Evolutionary conservation across 2,113 vertebrate species (phyloP).

Genomic region (Ictalurus punctatus): DNA sequence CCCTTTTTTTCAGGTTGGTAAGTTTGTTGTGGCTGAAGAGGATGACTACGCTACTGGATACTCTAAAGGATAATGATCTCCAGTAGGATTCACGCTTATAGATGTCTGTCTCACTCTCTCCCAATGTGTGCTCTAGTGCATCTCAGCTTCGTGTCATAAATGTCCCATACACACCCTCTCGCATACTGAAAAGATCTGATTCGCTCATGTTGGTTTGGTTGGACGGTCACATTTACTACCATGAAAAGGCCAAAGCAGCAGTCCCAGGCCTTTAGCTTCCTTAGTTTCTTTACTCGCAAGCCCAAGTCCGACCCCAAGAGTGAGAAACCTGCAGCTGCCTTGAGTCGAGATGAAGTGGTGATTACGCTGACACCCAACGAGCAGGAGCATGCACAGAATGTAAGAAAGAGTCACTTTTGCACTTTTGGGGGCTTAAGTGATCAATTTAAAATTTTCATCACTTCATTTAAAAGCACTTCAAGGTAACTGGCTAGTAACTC

Average conservation of each 20-base stretch:
- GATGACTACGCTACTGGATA: neutral
- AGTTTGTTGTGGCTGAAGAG: neutral
- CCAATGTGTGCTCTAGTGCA: neutral
- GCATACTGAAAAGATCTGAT: slow-evolving; percentile 38
- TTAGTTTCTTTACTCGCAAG: slow-evolving; percentile 76
- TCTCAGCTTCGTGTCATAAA: slow-evolving; percentile 26
- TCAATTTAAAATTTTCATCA: neutral
- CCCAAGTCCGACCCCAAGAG: slow-evolving; percentile 71
- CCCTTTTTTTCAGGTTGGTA: slow-evolving; percentile 24
- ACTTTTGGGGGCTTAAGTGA: neutral
- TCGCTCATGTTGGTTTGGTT: slow-evolving; percentile 67
- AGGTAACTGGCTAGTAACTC: neutral
- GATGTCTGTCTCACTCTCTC: slow-evolving; percentile 12
- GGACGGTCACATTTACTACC: slow-evolving; percentile 53
- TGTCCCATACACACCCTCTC: slow-evolving; percentile 25
- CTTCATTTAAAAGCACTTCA: neutral
- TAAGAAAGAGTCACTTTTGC: slow-evolving; percentile 43
- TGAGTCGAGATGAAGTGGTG: slow-evolving; percentile 62
- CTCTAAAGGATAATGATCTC: slow-evolving; percentile 22
- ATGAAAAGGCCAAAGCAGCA: slow-evolving; percentile 77
- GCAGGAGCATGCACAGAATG: slow-evolving; percentile 63
- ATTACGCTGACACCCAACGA: slow-evolving; percentile 68
- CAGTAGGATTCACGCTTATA: neutral
- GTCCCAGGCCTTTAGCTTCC: slow-evolving; percentile 71
- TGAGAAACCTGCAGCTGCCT: slow-evolving; percentile 43